A percentile compares a stretch with the other conserved stretches of the same genome.
These are phyloP conservation scores for Sinhomidia bicolor DNA, from an alignment of 2,888 invertebrate species.

Conservation along the genomic window DNA sequence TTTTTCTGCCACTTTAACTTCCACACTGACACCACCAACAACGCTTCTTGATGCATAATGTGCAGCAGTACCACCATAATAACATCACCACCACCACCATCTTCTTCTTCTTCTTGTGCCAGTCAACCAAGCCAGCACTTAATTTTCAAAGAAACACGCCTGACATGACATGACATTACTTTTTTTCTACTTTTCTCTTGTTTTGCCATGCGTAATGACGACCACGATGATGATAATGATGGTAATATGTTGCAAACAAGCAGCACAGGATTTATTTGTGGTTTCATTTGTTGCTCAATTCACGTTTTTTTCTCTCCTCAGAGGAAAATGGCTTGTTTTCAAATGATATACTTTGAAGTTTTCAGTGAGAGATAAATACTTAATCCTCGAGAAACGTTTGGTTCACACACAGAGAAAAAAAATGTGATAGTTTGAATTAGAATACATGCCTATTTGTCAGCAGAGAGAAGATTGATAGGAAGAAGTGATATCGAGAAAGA, in stretches of 20 bases:
- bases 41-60: not conserved
- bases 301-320: not conserved
- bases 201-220: constrained; percentile 34
- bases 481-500: constrained; percentile 31
- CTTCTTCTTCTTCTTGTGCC: constrained; percentile 33
- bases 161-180: constrained; percentile 47
- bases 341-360: constrained; percentile 22
- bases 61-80: not conserved
- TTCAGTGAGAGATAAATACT: constrained; percentile 2
- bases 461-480: constrained; percentile 21
- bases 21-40: not conserved
- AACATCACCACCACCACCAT: not conserved
- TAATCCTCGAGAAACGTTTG: not conserved
- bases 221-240: not conserved
- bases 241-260: constrained; percentile 25
- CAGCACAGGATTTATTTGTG: constrained; percentile 38
- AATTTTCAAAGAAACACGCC: constrained; percentile 46
- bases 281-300: constrained; percentile 28
- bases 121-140: constrained; percentile 3
- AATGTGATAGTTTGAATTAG: constrained; percentile 32
- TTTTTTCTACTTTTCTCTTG: constrained; percentile 15
- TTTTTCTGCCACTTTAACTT: not conserved
- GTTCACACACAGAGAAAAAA: constrained; percentile 36
- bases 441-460: not conserved
- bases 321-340: constrained; percentile 21